phyloP scores from a whole-genome alignment of 2,797 vertebrate genomes.

The Spinus pinus region DNA sequence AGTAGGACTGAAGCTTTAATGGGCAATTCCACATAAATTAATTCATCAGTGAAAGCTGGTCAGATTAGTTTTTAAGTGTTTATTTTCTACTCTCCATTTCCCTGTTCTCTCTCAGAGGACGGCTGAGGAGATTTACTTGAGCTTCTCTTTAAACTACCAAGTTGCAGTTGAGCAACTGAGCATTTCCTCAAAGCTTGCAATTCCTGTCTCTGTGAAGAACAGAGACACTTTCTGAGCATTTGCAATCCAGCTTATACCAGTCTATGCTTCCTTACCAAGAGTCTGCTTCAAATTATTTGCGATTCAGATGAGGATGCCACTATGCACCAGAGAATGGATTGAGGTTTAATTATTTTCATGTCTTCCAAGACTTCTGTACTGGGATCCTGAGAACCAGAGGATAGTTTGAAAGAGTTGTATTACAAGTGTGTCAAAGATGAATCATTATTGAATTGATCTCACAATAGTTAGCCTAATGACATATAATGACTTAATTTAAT shows the following conservation, averaged over 20 bases:
- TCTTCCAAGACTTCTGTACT: not conserved
- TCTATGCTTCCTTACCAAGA: not conserved
- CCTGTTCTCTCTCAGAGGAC: conserved; percentile 67
- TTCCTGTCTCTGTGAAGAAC: conserved; percentile 69
- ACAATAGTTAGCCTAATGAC: conserved; percentile 58
- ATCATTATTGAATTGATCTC: conserved; percentile 40
- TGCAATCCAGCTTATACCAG: not conserved
- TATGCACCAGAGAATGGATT: not conserved
- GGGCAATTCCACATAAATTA: conserved; percentile 24
- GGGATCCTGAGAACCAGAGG: not conserved
- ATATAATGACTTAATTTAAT: conserved; percentile 61
- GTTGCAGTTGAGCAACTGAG: conserved; percentile 73
- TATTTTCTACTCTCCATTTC: conserved; percentile 55
- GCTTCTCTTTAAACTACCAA: conserved; percentile 82
- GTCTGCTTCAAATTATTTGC: not conserved
- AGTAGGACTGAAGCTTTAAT: not conserved
- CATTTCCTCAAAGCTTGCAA: conserved; percentile 75
- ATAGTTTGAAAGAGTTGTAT: conserved; percentile 23
- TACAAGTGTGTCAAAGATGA: conserved; percentile 31
- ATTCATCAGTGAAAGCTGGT: conserved; percentile 16
- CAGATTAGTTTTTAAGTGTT: conserved; percentile 31
- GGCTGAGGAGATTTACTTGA: conserved; percentile 75
- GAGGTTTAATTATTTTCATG: not conserved
- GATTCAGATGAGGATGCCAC: not conserved
- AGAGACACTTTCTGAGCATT: conserved; percentile 59